A percentile compares a stretch with the other conserved stretches of the same genome.
These are phyloP conservation scores for Heliconius nattereri DNA, from an alignment of 1,140 invertebrate species.

Conservation along the genomic window DNA sequence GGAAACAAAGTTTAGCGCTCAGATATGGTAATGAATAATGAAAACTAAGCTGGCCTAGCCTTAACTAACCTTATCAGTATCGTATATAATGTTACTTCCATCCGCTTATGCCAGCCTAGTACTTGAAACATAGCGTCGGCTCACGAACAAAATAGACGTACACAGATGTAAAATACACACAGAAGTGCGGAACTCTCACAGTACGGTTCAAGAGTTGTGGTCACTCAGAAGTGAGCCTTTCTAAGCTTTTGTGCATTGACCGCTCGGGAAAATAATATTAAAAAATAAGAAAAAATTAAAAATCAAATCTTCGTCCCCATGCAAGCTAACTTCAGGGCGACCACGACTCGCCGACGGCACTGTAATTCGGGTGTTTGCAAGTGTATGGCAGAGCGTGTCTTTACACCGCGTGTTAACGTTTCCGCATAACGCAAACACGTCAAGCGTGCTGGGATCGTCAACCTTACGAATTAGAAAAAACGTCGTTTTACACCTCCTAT, in stretches of 20 bases:
- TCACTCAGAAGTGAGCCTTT: too few species aligned
- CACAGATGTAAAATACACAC: slow-evolving; percentile 56
- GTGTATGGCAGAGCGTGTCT: slow-evolving; percentile 16
- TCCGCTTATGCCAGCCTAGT: slow-evolving; percentile 60
- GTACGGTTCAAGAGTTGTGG: too few species aligned
- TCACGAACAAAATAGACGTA: slow-evolving; percentile 66
- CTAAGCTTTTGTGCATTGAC: too few species aligned
- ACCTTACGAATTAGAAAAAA: slow-evolving; percentile 79
- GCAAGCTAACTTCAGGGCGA: too few species aligned
- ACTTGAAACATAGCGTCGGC: slow-evolving; percentile 65
- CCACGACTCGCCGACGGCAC: slow-evolving; percentile 8
- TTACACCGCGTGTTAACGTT: slow-evolving; percentile 77
- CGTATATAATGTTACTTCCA: slow-evolving; percentile 18
- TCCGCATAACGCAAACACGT: slow-evolving; percentile 74
- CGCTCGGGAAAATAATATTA: too few species aligned
- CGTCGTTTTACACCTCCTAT: slow-evolving; percentile 55
- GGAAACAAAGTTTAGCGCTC: slow-evolving; percentile 2
- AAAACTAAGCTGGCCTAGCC: slow-evolving; percentile 13
- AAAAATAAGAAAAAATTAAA: too few species aligned
- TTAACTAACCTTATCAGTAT: slow-evolving; percentile 11
- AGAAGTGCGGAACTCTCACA: slow-evolving; percentile 49
- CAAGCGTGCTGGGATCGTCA: slow-evolving; percentile 69
- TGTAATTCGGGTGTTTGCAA: slow-evolving; percentile 47
- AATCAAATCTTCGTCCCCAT: too few species aligned
- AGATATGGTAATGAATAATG: slow-evolving; percentile 14